Evolutionary conservation across 2,888 invertebrate species (phyloP).

Genomic region (Pyrgus malvae): DNA sequence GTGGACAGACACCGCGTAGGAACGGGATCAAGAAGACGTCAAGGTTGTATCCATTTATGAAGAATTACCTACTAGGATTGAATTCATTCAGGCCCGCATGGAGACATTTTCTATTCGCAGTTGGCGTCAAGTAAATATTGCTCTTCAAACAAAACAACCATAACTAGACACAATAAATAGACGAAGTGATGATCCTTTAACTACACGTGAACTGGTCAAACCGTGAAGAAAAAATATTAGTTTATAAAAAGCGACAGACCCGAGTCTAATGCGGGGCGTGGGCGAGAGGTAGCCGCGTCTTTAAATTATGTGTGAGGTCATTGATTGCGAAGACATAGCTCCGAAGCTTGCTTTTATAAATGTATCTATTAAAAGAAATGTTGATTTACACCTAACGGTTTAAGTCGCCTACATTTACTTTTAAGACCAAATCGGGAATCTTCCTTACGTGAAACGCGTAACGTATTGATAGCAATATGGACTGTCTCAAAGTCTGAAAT

Average conservation of each 20-base stretch:
- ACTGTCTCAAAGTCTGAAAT: no score
- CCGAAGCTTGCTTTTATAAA: slow-evolving; percentile 36
- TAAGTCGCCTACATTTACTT: slow-evolving; percentile 28
- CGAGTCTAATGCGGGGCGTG: slow-evolving; percentile 56
- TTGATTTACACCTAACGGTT: slow-evolving; percentile 49
- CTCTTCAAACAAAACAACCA: slow-evolving; percentile 27
- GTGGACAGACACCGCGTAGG: slow-evolving; percentile 62
- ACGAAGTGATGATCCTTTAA: slow-evolving; percentile 39
- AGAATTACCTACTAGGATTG: slow-evolving; percentile 58
- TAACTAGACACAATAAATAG: slow-evolving; percentile 35
- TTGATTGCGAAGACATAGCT: slow-evolving; percentile 61
- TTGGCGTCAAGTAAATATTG: slow-evolving; percentile 10
- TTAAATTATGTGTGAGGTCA: slow-evolving; percentile 71
- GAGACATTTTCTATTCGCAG: slow-evolving; percentile 20
- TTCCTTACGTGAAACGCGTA: slow-evolving; percentile 29
- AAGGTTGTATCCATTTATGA: slow-evolving; percentile 77
- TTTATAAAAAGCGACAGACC: slow-evolving; percentile 53
- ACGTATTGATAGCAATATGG: no score
- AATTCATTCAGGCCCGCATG: slow-evolving; percentile 17
- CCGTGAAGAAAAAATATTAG: slow-evolving; percentile 51
- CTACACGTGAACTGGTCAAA: slow-evolving; percentile 46
- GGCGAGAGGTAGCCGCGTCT: slow-evolving; percentile 66
- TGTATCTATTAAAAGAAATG: slow-evolving; percentile 5
- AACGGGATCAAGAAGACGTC: slow-evolving; percentile 73
- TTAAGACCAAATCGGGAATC: slow-evolving; percentile 39